Evolutionary conservation across 2,888 invertebrate genomes (phyloP).

Genomic region (Acanthosepion pharaonis): DNA sequence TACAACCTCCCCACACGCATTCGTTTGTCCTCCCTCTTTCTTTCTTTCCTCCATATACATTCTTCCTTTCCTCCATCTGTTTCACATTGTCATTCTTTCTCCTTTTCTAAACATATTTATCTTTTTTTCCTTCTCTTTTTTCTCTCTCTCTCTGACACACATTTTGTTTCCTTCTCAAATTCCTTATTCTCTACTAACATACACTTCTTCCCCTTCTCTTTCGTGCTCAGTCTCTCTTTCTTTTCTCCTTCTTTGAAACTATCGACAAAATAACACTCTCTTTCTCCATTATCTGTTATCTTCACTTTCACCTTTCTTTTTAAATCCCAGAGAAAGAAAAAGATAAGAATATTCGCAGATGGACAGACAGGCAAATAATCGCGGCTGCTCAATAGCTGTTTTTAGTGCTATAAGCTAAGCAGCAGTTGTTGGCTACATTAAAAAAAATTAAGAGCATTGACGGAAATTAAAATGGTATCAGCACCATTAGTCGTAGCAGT

Average conservation of each 20-base stretch:
- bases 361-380: too few species aligned
- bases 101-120: not conserved
- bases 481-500: too few species aligned
- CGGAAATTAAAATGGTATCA: too few species aligned
- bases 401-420: too few species aligned
- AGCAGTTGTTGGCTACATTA: too few species aligned
- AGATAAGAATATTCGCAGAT: too few species aligned
- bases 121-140: not conserved
- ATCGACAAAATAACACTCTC: too few species aligned
- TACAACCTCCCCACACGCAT: not conserved
- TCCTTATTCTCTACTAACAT: not conserved
- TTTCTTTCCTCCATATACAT: not conserved
- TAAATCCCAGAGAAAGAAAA: not conserved
- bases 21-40: not conserved
- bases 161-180: not conserved
- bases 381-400: too few species aligned
- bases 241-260: not conserved
- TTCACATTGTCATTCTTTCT: not conserved
- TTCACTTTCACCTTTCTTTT: not conserved
- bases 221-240: not conserved
- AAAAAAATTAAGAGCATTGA: too few species aligned
- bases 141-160: not conserved
- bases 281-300: not conserved
- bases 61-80: not conserved
- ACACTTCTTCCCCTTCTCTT: too few species aligned